These are phyloP conservation scores for human (Homo sapiens) DNA, from an alignment of 2,113 vertebrate species.

Conservation along the genomic window GRCh38 chr5:69490001-69490500, in stretches of 20 bases:
- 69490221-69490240: not conserved
- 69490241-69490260: slow-evolving; percentile 39
- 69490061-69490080: slow-evolving; percentile 31
- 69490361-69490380: not conserved
- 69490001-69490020: not conserved
- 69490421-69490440: not conserved
- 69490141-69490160: not conserved
- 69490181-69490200: slow-evolving; percentile 5
- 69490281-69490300: not conserved
- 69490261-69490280: not conserved
- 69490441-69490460: not conserved
- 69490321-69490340: not conserved
- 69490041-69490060: not conserved
- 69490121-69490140: slow-evolving; percentile 23
- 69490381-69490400: not conserved
- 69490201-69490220: not conserved
- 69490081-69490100: not conserved
- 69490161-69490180: slow-evolving; percentile 38
- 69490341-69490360: not conserved
- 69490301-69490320: not conserved
- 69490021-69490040: slow-evolving; percentile 32
- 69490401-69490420: not conserved
- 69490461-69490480: not conserved
- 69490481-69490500: slow-evolving; percentile 11
- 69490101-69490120: not conserved